Evolutionary conservation across 2,888 invertebrate species (phyloP).

Genomic region (Dermolepida albohirtum): DNA sequence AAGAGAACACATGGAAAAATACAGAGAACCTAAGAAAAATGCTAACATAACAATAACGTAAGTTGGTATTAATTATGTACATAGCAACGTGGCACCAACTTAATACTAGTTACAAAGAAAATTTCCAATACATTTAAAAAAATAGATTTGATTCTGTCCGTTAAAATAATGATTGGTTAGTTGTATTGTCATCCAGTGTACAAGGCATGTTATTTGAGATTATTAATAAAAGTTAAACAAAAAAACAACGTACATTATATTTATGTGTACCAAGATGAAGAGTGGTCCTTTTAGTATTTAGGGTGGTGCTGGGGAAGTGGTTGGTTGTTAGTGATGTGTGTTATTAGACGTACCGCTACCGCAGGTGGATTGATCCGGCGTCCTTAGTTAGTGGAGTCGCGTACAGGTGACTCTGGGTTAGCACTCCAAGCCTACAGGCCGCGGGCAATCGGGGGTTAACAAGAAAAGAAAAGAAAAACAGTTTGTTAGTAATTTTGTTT

Average conservation of each 20-base stretch:
- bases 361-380: slow-evolving; percentile 61
- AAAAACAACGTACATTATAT: slow-evolving; percentile 37
- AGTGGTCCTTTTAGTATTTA: slow-evolving; percentile 46
- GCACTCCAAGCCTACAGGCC: slow-evolving; percentile 80
- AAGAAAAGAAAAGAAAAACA: slow-evolving; percentile 66
- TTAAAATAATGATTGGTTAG: slow-evolving; percentile 8
- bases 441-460: slow-evolving; percentile 65
- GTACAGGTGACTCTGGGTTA: slow-evolving; percentile 67
- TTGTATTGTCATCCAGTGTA: slow-evolving; percentile 29
- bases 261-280: slow-evolving; percentile 42
- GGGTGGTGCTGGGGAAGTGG: slow-evolving; percentile 56
- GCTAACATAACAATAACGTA: background rate
- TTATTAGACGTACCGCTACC: slow-evolving; percentile 64
- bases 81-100: background rate
- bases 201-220: slow-evolving; percentile 13
- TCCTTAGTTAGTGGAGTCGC: slow-evolving; percentile 62
- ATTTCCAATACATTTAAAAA: background rate
- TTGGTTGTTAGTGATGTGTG: slow-evolving; percentile 61
- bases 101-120: slow-evolving; percentile 1
- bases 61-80: background rate
- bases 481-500: slow-evolving; percentile 63
- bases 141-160: background rate
- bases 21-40: background rate
- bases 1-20: background rate
- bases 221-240: slow-evolving; percentile 23